phyloP scores from a whole-genome alignment of 2,113 vertebrate genomes.

The Andinoacara biseriatus region DNA sequence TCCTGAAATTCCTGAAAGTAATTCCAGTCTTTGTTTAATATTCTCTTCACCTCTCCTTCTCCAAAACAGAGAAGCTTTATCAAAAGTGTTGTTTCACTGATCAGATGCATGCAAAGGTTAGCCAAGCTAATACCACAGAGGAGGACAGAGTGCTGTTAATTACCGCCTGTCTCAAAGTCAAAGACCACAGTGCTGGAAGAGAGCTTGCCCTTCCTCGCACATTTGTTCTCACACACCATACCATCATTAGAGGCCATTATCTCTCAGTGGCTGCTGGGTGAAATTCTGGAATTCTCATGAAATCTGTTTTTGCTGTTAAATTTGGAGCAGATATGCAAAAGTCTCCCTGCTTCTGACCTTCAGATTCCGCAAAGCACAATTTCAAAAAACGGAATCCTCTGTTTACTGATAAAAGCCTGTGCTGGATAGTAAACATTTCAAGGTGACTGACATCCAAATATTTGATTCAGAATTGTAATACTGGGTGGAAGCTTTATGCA shows the following conservation, averaged over 20 bases:
- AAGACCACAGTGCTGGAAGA: constrained; percentile 34
- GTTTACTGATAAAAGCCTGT: constrained; percentile 7
- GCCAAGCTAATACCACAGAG: constrained; percentile 51
- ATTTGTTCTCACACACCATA: neutral
- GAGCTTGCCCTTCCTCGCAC: neutral
- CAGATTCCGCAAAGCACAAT: neutral
- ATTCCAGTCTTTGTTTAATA: constrained; percentile 20
- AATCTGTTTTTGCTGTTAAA: constrained; percentile 27
- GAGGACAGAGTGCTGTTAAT: constrained; percentile 52
- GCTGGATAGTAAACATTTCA: neutral
- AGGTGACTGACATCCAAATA: constrained; percentile 28
- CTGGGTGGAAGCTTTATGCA: neutral
- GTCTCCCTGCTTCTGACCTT: neutral
- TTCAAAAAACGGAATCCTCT: neutral
- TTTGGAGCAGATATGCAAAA: constrained; percentile 15
- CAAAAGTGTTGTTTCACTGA: constrained; percentile 57
- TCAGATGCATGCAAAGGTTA: constrained; percentile 61
- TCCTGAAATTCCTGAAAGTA: neutral
- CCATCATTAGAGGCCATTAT: constrained; percentile 55
- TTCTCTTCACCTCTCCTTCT: constrained; percentile 8
- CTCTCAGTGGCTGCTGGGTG: constrained; percentile 4
- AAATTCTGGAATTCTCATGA: constrained; percentile 46
- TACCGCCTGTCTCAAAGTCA: constrained; percentile 51
- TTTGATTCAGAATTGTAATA: constrained; percentile 11
- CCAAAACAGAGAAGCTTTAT: constrained; percentile 25